Conservation (phyloP, 2,797 vertebrate species). For the Holocentrus rufus region DNA sequence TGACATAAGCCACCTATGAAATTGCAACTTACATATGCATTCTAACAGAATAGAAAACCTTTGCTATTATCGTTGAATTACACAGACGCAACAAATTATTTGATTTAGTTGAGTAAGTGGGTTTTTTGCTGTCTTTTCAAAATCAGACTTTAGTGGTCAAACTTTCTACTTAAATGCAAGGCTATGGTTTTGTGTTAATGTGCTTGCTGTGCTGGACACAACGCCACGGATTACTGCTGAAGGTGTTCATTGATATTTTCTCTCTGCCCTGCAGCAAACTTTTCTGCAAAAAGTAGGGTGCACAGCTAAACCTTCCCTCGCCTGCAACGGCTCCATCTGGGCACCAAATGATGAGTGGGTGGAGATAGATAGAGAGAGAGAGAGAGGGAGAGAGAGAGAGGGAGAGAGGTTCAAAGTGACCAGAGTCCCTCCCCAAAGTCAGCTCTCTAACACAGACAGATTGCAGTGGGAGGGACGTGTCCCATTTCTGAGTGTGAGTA, state of each 20-base stretch:
- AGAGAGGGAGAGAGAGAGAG: constrained; percentile 20
- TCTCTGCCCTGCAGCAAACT: constrained; percentile 48
- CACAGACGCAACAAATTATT: too few relatives aligned
- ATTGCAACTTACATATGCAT: too few relatives aligned
- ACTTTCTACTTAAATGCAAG: background rate
- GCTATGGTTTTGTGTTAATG: background rate
- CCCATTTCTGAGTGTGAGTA: constrained; percentile 75
- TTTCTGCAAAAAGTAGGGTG: constrained; percentile 45
- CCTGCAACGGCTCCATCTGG: constrained; percentile 70
- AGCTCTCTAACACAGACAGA: constrained; percentile 71
- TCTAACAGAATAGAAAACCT: too few relatives aligned
- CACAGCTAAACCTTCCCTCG: constrained; percentile 53
- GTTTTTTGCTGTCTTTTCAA: background rate
- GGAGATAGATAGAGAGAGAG: constrained; percentile 32
- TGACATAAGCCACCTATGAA: too few relatives aligned
- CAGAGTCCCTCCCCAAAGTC: constrained; percentile 63
- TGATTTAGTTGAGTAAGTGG: too few relatives aligned
- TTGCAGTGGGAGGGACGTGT: constrained; percentile 77
- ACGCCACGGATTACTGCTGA: background rate
- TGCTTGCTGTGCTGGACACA: constrained; percentile 31
- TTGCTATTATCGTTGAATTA: too few relatives aligned
- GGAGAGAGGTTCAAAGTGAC: constrained; percentile 53
- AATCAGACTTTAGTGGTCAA: constrained; percentile 8
- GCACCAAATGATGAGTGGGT: constrained; percentile 62
- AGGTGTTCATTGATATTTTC: constrained; percentile 41